These are phyloP conservation scores for Carabus problematicus DNA, from an alignment of 2,888 invertebrate genomes.

Conservation along the genomic window DNA sequence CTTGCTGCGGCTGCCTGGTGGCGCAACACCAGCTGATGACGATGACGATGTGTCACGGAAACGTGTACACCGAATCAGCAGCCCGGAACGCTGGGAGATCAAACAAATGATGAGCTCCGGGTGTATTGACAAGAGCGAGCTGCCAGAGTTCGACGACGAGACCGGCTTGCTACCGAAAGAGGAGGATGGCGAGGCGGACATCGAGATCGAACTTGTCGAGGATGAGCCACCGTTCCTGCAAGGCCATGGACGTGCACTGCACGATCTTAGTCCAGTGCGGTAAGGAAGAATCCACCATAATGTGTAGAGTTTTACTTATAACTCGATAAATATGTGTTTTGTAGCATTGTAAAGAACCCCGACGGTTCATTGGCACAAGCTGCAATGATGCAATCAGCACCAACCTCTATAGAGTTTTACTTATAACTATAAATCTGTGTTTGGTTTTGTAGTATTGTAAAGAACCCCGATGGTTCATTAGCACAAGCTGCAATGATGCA, in stretches of 20 bases:
- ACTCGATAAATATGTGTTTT: too few relatives aligned
- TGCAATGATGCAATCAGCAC: conserved; percentile 99
- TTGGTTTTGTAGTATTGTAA: conserved; percentile 91
- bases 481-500: conserved; percentile 99
- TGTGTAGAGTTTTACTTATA: too few relatives aligned
- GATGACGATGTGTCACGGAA: conserved; percentile 84
- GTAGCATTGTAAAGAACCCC: conserved; percentile 97
- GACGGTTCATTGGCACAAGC: conserved; percentile 99
- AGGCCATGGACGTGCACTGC: conserved; percentile 89
- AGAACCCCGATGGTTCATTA: conserved; percentile 98
- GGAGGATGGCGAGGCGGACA: conserved; percentile 94
- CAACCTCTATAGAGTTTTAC: too few relatives aligned
- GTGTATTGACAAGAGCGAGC: conserved; percentile 89
- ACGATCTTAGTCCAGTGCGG: conserved; percentile 88
- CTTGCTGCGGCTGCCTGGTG: conserved; percentile 56
- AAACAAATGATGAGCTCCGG: conserved; percentile 96
- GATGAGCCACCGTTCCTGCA: conserved; percentile 97
- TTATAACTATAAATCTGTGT: too few relatives aligned
- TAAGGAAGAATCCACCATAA: conserved; percentile 68
- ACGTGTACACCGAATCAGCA: conserved; percentile 89
- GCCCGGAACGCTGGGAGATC: conserved; percentile 97
- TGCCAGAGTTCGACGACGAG: conserved; percentile 98
- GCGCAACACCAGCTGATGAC: conserved; percentile 62
- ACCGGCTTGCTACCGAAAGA: conserved; percentile 90
- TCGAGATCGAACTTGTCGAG: conserved; percentile 97